These are phyloP conservation scores for Dufourea novaeangliae DNA, from an alignment of 1,140 invertebrate genomes.

Conservation along the genomic window DNA sequence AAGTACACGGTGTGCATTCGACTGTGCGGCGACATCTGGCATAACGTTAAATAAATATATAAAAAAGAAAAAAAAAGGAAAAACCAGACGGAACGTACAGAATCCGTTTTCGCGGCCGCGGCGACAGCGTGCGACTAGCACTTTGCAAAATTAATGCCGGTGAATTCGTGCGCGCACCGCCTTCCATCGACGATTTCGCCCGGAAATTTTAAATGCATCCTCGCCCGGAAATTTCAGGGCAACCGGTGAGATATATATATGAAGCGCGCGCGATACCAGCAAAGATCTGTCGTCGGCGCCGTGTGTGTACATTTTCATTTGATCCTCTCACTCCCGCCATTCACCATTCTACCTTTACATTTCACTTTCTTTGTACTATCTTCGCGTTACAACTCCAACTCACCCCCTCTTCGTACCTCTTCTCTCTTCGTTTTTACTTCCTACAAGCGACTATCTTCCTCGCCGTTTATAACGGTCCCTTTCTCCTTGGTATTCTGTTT, in stretches of 20 bases:
- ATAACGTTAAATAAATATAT: constrained; percentile 20
- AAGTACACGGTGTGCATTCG: background rate
- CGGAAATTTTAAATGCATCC: constrained; percentile 9
- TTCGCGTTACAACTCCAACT: background rate
- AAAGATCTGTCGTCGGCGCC: constrained; percentile 27
- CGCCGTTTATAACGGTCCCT: background rate
- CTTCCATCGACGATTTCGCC: constrained; percentile 20
- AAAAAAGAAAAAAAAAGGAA: too few species aligned
- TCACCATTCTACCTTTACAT: background rate
- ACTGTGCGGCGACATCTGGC: background rate
- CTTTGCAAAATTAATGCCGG: constrained; percentile 27
- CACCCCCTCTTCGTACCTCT: background rate
- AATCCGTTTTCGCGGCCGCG: background rate
- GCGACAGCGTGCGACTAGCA: background rate
- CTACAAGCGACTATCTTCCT: background rate
- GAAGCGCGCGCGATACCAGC: background rate
- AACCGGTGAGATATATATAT: background rate
- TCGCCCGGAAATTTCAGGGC: background rate
- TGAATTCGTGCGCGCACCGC: background rate
- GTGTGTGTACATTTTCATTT: constrained; percentile 25
- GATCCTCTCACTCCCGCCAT: background rate
- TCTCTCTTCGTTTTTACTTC: background rate
- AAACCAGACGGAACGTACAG: background rate
- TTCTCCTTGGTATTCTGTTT: background rate
- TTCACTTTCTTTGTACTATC: constrained; percentile 27